Conservation (phyloP, 1,140 invertebrate genomes). For the Trichonephila inaurata region DNA sequence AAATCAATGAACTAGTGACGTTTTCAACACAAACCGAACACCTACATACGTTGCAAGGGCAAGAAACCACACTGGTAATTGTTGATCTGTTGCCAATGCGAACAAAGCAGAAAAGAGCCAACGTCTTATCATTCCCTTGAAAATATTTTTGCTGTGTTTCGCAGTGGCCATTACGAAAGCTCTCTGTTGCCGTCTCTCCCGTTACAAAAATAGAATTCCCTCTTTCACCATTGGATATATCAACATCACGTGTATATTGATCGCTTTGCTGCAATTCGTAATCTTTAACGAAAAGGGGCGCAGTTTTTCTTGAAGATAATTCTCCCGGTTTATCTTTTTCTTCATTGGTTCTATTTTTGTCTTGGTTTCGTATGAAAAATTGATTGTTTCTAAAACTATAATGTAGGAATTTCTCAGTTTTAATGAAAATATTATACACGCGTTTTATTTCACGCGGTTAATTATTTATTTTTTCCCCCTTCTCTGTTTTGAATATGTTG, state of each 20-base stretch:
- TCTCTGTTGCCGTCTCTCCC: not conserved
- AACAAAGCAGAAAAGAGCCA: constrained; percentile 30
- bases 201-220: not conserved
- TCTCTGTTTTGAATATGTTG: too few species aligned
- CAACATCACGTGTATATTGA: not conserved
- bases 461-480: accelerated
- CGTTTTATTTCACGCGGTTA: too few species aligned
- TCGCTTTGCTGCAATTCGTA: not conserved
- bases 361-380: too few species aligned
- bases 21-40: not conserved
- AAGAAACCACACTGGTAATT: not conserved
- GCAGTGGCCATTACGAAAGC: constrained; percentile 18
- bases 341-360: not conserved
- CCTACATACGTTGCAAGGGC: not conserved
- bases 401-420: too few species aligned
- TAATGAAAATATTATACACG: too few species aligned
- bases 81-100: constrained; percentile 41
- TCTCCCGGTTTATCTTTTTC: not conserved
- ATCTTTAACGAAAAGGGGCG: not conserved
- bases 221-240: constrained; percentile 6
- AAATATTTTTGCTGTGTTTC: constrained; percentile 34
- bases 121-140: constrained; percentile 31
- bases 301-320: not conserved
- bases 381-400: too few species aligned
- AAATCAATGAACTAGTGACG: not conserved